Conservation (phyloP, 2,797 vertebrate genomes). For the Sparus aurata region DNA sequence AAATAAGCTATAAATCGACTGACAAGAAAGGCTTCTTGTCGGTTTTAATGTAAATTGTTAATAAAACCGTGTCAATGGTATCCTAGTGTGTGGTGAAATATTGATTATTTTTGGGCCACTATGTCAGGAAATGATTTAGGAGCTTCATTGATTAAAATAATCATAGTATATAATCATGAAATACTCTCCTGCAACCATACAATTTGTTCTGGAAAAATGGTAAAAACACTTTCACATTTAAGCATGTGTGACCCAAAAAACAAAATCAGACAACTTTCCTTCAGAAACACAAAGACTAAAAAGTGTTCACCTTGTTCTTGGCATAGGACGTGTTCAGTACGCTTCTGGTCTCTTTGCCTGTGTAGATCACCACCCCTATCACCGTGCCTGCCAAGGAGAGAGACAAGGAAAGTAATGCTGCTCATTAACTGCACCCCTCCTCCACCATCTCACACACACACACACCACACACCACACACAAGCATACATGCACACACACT, state of each 20-base stretch:
- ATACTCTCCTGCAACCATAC: neutral
- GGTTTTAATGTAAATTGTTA: too few species aligned
- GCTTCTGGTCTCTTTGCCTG: conserved; percentile 97
- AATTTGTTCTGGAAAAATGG: neutral
- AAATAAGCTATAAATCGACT: neutral
- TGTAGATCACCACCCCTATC: conserved; percentile 98
- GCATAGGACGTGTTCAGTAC: conserved; percentile 97
- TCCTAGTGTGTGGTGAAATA: too few species aligned
- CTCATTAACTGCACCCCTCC: conserved; percentile 70
- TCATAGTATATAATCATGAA: neutral
- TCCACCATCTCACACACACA: conserved; percentile 27
- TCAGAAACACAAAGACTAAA: neutral
- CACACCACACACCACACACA: conserved; percentile 11
- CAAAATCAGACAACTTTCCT: conserved; percentile 4
- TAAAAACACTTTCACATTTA: neutral
- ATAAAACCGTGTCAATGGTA: too few species aligned
- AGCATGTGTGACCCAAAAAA: neutral
- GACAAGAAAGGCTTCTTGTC: too few species aligned
- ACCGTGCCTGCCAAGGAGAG: conserved; percentile 91
- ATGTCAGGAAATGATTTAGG: rapidly evolving
- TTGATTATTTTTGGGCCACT: too few species aligned
- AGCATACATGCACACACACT: conserved; percentile 49
- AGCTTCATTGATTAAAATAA: neutral
- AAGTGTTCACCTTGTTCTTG: conserved; percentile 93
- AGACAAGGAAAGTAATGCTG: conserved; percentile 76